Conservation (phyloP, 2,797 vertebrate genomes). For the Aphelocoma californica region DNA sequence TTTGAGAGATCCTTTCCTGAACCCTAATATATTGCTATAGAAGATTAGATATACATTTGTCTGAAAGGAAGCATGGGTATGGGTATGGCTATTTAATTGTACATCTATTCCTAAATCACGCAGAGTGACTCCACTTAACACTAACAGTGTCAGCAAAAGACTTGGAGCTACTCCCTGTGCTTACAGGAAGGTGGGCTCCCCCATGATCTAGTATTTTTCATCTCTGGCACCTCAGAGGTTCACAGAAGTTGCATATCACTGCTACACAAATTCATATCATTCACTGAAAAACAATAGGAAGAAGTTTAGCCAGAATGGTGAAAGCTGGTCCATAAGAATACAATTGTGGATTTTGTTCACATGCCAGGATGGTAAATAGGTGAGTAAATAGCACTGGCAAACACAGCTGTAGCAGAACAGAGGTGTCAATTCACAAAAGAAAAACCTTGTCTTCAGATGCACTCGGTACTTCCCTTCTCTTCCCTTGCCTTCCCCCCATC, state of each 20-base stretch:
- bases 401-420: not conserved
- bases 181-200: not conserved
- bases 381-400: not conserved
- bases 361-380: not conserved
- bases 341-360: not conserved
- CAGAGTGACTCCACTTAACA: not conserved
- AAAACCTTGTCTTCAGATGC: not conserved
- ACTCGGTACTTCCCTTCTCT: not conserved
- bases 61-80: not conserved
- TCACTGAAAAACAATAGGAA: not conserved
- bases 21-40: not conserved
- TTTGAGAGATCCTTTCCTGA: not conserved
- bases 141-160: not conserved
- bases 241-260: fast-evolving
- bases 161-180: not conserved
- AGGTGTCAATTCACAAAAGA: not conserved
- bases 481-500: not conserved
- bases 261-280: not conserved
- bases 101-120: not conserved
- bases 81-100: not conserved
- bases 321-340: not conserved
- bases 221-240: not conserved
- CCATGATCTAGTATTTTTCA: not conserved
- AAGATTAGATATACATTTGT: not conserved
- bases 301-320: not conserved